Evolutionary conservation across 1,140 invertebrate genomes (phyloP), one percentile per base, ranked within the genome.

Genomic region (Cyphomyrmex costatus): DNA sequence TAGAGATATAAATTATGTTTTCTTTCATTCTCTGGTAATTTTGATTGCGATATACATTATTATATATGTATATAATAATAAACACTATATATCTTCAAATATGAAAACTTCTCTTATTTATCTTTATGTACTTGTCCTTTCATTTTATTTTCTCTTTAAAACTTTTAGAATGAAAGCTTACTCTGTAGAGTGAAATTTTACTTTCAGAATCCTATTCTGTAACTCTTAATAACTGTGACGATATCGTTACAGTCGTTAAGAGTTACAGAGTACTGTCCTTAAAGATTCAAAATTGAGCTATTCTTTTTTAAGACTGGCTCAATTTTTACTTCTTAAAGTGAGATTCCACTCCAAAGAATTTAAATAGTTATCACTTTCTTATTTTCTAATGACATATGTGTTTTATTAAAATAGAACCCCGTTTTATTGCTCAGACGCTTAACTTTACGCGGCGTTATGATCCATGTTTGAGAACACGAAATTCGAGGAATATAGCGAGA

Each of bases 401-500:
- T 58, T 71, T 76, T 58, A 58, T 58, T 24, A 33, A 68, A 51
- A n/a, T 19, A 19, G 21, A 53, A 2, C 2, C 46, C 6, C 21
- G 7, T 46, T 60, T 73, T 27, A 73, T 58, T 82, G 16, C n/a
- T 42, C 3, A 5, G 14, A 73, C 12, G 46, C 24, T 73, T 58
- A 73, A 71, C 56, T 58, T 58, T 46, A 10, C 51, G 16, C 14
- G 16, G 14, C n/a, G 46, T 71, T 58, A 42, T 46, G 21, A 73
- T 71, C 46, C 21, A 58, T 27, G 51, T 56, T 58, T 71, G 10
- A 56, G 49, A 71, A 70, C 24, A 56, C 6, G 60, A 63, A 63
- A 76, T 19, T 84, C 71, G 27, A 2, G 24, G 33, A 85, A 27
- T 46, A 73, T 46, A 36, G 42, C 56, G 80, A 14, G 53, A 60